phyloP scores from a whole-genome alignment of 2,797 vertebrate genomes.

The Sebastes diaconus region DNA sequence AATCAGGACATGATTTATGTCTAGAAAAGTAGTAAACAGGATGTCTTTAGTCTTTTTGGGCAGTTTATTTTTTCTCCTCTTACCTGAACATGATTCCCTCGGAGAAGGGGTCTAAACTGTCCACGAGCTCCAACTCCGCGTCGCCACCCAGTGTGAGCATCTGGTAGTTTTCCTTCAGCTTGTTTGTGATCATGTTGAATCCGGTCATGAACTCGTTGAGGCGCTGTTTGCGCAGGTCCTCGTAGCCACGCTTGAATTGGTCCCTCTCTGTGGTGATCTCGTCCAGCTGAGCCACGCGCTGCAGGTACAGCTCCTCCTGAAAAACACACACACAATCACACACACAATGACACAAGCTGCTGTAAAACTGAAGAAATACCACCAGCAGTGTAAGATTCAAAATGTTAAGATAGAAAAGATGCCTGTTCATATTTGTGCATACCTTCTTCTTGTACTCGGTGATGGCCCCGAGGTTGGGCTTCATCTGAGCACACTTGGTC shows the following conservation, averaged over 20 bases:
- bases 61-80: background rate
- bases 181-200: conserved; percentile 96
- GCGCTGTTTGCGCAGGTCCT: conserved; percentile 92
- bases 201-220: conserved; percentile 98
- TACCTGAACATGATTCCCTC: conserved; percentile 98
- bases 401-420: too few species aligned
- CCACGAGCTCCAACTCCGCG: conserved; percentile 96
- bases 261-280: conserved; percentile 91
- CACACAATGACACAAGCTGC: background rate
- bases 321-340: background rate
- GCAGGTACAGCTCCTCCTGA: conserved; percentile 94
- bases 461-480: conserved; percentile 93
- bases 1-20: background rate
- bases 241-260: conserved; percentile 88
- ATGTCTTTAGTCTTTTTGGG: background rate
- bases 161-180: conserved; percentile 99
- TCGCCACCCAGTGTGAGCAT: conserved; percentile 98
- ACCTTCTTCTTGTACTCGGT: conserved; percentile 94
- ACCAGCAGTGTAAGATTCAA: background rate
- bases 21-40: background rate
- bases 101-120: conserved; percentile 97
- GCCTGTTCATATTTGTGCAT: background rate
- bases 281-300: conserved; percentile 92
- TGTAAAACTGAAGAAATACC: background rate
- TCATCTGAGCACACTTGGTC: conserved; percentile 88